Conservation (phyloP, 2,113 vertebrate genomes). For the Calypte anna region DNA sequence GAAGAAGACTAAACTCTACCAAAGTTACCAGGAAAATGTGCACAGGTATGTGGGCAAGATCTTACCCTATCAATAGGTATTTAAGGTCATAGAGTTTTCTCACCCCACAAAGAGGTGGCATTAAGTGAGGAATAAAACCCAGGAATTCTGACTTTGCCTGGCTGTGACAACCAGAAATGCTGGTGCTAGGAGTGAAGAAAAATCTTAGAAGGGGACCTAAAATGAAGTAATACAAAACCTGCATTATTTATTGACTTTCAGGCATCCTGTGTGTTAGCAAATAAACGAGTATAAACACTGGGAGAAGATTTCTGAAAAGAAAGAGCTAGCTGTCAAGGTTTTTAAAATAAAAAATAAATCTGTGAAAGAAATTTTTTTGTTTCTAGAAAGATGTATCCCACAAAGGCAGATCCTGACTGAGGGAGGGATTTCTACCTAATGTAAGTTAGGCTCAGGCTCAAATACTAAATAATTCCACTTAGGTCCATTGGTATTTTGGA, state of each 20-base stretch:
- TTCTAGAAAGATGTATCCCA: not conserved
- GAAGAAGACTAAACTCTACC: not conserved
- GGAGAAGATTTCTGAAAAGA: not conserved
- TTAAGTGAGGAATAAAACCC: not conserved
- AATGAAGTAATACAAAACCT: not conserved
- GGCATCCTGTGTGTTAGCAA: not conserved
- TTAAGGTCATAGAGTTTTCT: not conserved
- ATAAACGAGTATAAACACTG: not conserved
- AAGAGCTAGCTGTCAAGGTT: not conserved
- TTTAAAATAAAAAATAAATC: not conserved
- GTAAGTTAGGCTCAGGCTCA: not conserved
- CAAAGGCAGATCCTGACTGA: not conserved
- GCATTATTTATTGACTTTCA: conserved; percentile 30
- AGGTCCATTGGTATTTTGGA: not conserved
- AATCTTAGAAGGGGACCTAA: not conserved
- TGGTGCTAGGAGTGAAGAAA: not conserved
- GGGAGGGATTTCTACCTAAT: not conserved
- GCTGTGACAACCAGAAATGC: not conserved
- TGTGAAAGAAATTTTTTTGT: not conserved
- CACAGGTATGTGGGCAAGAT: not conserved
- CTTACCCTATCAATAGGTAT: not conserved
- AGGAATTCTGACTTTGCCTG: not conserved
- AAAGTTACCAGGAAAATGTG: not conserved
- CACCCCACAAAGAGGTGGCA: not conserved
- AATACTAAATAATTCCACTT: not conserved